phyloP scores from a whole-genome alignment of 2,113 vertebrate species.

The Butorides virescens region DNA sequence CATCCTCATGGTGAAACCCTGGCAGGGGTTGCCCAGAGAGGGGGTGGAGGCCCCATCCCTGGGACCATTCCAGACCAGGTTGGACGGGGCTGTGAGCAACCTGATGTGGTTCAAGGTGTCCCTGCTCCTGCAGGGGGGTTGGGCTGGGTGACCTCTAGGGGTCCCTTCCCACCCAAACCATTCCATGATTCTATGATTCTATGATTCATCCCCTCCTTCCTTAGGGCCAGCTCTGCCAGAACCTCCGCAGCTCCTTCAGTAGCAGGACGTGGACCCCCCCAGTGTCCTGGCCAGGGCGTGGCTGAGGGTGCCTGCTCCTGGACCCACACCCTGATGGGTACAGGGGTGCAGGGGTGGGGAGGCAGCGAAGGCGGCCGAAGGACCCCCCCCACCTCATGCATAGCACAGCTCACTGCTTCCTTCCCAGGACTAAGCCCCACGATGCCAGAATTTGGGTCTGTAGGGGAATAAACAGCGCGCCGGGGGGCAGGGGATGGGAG shows the following conservation, averaged over 20 bases:
- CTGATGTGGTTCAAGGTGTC: too few species aligned
- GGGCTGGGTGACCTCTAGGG: too few species aligned
- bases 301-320: background rate
- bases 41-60: too few species aligned
- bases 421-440: background rate
- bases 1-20: too few species aligned
- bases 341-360: accelerated
- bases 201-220: background rate
- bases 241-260: background rate
- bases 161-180: too few species aligned
- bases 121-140: too few species aligned
- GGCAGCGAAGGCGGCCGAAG: background rate
- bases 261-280: background rate
- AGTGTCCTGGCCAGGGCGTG: background rate
- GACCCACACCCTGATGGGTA: background rate
- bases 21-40: too few species aligned
- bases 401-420: background rate
- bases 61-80: too few species aligned
- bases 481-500: background rate
- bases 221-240: background rate
- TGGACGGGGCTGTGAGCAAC: too few species aligned
- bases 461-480: background rate
- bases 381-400: background rate
- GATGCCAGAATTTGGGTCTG: background rate
- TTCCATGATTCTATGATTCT: too few species aligned